These are phyloP conservation scores for Limenitis arthemis DNA, from an alignment of 2,888 invertebrate species.

Conservation along the genomic window DNA sequence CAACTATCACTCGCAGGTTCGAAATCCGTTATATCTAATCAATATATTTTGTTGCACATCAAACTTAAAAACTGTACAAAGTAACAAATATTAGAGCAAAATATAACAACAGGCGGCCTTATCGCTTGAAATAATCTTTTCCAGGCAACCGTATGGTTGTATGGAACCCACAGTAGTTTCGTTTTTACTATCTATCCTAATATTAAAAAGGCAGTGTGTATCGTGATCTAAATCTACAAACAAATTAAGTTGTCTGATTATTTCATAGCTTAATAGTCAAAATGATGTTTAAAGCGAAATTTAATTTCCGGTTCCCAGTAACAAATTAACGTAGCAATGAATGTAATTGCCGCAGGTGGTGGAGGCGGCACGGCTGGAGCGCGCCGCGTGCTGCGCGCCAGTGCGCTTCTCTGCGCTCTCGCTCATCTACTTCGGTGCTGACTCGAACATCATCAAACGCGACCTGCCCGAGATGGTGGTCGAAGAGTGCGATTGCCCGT, in stretches of 20 bases:
- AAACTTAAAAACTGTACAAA: no score
- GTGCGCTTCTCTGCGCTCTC: constrained; percentile 94
- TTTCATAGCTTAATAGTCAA: not conserved
- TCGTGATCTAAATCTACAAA: not conserved
- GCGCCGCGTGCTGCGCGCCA: constrained; percentile 94
- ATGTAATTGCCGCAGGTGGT: constrained; percentile 76
- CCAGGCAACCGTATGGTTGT: no score
- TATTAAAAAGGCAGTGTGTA: not conserved
- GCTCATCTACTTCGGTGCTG: constrained; percentile 92
- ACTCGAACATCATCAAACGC: constrained; percentile 92
- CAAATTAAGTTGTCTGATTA: not conserved
- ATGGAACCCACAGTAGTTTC: no score
- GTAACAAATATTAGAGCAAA: no score
- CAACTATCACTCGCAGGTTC: constrained; percentile 90
- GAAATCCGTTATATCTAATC: not conserved
- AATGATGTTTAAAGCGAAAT: not conserved
- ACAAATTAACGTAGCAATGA: not conserved
- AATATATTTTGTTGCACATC: no score
- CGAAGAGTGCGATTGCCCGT: constrained; percentile 96
- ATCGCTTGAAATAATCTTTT: no score
- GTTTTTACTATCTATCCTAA: no score
- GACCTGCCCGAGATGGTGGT: constrained; percentile 97
- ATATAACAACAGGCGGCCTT: no score
- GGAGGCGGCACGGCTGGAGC: constrained; percentile 90
- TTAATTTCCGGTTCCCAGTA: not conserved